phyloP scores from a whole-genome alignment of 2,888 invertebrate genomes.

The Thysanoteuthis rhombus region DNA sequence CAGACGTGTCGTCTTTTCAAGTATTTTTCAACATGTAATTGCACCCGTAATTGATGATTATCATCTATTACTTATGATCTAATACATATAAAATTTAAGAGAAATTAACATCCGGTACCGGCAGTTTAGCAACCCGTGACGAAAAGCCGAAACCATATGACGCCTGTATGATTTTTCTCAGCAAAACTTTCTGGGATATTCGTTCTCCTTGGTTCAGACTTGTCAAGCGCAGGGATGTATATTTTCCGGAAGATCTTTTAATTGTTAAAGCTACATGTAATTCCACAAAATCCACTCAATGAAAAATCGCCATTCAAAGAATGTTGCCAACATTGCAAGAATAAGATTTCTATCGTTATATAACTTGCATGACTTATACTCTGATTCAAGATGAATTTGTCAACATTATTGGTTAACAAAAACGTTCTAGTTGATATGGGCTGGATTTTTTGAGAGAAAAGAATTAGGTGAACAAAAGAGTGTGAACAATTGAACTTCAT shows the following conservation, averaged over 20 bases:
- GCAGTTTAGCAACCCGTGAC: neutral
- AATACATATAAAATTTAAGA: neutral
- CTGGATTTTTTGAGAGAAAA: too few relatives aligned
- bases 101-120: neutral
- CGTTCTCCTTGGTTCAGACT: neutral
- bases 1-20: neutral
- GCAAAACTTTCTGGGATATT: neutral
- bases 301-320: too few relatives aligned
- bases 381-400: too few relatives aligned
- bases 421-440: too few relatives aligned
- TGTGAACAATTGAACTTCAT: too few relatives aligned
- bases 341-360: too few relatives aligned
- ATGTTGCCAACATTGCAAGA: too few relatives aligned
- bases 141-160: neutral
- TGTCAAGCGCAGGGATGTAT: neutral
- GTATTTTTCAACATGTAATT: neutral
- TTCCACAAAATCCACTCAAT: too few relatives aligned
- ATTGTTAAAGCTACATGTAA: neutral
- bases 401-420: too few relatives aligned
- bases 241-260: neutral
- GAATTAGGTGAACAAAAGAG: too few relatives aligned
- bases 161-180: neutral
- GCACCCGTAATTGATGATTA: neutral
- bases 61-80: neutral
- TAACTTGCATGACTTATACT: too few relatives aligned